These are phyloP conservation scores for Chironomus tepperi DNA, from an alignment of 1,140 invertebrate genomes.

Conservation along the genomic window DNA sequence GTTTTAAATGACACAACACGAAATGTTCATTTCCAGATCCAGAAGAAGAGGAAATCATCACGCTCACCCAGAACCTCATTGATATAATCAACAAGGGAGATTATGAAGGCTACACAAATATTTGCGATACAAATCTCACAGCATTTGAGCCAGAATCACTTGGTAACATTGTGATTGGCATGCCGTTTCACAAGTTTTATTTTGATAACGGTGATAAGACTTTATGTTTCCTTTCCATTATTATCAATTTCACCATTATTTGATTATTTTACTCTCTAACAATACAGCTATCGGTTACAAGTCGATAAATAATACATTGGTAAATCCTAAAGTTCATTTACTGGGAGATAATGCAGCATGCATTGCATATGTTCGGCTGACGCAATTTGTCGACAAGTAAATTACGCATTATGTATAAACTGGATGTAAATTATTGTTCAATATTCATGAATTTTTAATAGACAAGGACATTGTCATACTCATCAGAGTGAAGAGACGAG, in stretches of 20 bases:
- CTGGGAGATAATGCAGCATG: conserved; percentile 92
- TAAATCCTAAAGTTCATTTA: conserved; percentile 88
- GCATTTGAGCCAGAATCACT: conserved; percentile 95
- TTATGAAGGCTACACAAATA: conserved; percentile 90
- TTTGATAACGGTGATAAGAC: conserved; percentile 83
- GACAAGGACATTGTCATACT: conserved; percentile 72
- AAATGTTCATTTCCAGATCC: no score
- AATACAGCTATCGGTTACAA: conserved; percentile 72
- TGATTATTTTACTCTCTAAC: background rate
- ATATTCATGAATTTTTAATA: background rate
- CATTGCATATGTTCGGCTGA: conserved; percentile 92
- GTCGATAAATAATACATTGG: conserved; percentile 86
- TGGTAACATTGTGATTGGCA: conserved; percentile 93
- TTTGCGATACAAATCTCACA: conserved; percentile 93
- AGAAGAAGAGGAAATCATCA: no score
- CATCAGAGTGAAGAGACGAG: conserved; percentile 86
- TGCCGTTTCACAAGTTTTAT: conserved; percentile 99
- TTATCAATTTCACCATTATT: background rate
- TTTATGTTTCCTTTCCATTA: background rate
- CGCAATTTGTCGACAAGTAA: conserved; percentile 87
- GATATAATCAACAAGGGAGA: conserved; percentile 80
- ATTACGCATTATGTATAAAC: background rate
- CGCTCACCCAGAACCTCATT: no score
- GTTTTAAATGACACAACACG: no score
- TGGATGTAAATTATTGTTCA: background rate